A percentile compares a stretch with the other conserved stretches of the same genome.
Conservation (phyloP, 2,113 vertebrate genomes). For the Panthera leo region DNA sequence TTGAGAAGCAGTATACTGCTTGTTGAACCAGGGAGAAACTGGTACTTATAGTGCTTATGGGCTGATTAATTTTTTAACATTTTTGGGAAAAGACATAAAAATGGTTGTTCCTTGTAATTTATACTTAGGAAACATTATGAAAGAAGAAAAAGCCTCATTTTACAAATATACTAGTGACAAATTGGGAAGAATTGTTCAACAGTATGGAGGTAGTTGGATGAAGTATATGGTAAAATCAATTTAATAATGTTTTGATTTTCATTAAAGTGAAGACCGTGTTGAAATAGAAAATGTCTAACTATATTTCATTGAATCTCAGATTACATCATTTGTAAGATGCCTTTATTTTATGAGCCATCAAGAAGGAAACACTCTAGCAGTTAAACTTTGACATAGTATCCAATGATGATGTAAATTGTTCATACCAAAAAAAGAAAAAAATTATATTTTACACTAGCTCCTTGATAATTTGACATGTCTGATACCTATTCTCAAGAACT, state of each 20-base stretch:
- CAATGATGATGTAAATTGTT: background rate
- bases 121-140: background rate
- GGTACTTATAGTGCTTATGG: background rate
- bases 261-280: background rate
- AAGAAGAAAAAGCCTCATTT: background rate
- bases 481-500: background rate
- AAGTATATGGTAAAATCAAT: background rate
- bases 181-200: background rate
- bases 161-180: background rate
- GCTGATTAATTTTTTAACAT: background rate
- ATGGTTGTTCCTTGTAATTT: background rate
- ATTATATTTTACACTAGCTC: background rate
- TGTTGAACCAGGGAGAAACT: background rate
- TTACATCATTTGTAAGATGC: background rate
- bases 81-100: background rate
- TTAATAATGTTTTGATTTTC: background rate
- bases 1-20: background rate
- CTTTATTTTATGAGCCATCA: background rate
- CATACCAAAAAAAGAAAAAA: background rate
- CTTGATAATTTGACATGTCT: background rate
- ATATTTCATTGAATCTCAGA: slow-evolving; percentile 15
- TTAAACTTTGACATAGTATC: background rate
- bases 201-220: background rate
- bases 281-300: background rate
- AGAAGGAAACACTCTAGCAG: background rate